These are phyloP conservation scores for Stylophora pistillata DNA, from an alignment of 64 coral and sea anemone species.

Conservation along the genomic window DNA sequence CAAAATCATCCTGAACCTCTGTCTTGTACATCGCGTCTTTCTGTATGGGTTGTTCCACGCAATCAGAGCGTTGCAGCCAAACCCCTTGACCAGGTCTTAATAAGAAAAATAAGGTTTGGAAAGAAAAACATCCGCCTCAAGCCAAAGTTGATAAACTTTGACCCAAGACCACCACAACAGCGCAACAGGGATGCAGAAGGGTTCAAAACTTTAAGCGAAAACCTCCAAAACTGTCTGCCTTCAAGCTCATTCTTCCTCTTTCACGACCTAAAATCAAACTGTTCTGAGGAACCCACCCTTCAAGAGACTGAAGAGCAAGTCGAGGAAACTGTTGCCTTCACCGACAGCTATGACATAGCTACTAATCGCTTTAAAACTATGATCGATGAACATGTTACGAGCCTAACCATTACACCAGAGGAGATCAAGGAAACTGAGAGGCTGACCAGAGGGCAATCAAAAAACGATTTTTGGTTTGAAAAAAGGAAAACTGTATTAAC, in stretches of 20 bases:
- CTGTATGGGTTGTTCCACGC: constrained; percentile 30
- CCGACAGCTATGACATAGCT: constrained; percentile 65
- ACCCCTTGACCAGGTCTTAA: constrained; percentile 34
- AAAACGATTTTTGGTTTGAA: constrained; percentile 61
- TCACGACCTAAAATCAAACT: constrained; percentile 54
- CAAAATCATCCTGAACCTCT: constrained; percentile 55
- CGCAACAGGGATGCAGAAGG: constrained; percentile 22
- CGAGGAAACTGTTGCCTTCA: constrained; percentile 39
- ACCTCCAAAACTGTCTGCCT: constrained; percentile 59
- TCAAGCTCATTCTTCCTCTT: constrained; percentile 59
- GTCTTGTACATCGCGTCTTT: constrained; percentile 39
- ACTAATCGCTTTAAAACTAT: constrained; percentile 51
- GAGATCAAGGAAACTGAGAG: constrained; percentile 52
- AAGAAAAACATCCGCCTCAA: constrained; percentile 45
- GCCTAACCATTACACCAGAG: constrained; percentile 30
- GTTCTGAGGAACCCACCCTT: constrained; percentile 9
- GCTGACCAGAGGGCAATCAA: constrained; percentile 42
- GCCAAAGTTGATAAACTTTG: constrained; percentile 51
- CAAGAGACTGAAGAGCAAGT: constrained; percentile 31
- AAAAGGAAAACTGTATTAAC: constrained; percentile 60
- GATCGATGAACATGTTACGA: constrained; percentile 46
- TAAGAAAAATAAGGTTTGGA: constrained; percentile 52
- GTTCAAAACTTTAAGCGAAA: constrained; percentile 36
- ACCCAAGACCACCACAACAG: constrained; percentile 35
- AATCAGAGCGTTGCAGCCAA: constrained; percentile 33